A percentile compares a stretch with the other conserved stretches of the same genome.
These are phyloP conservation scores for Colius striatus DNA, from an alignment of 2,113 vertebrate species.

Conservation along the genomic window DNA sequence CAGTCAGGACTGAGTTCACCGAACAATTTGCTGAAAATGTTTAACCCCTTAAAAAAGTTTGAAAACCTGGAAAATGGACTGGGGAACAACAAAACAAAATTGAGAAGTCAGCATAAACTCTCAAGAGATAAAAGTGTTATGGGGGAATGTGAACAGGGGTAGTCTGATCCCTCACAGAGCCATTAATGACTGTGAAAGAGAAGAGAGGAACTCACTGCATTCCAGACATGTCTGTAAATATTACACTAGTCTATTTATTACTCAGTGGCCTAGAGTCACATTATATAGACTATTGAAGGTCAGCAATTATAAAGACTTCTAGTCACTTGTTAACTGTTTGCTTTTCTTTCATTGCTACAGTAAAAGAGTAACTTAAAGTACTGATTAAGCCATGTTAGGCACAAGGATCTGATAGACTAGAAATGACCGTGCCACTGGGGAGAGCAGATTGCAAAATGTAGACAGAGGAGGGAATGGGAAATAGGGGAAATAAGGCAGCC, in stretches of 20 bases:
- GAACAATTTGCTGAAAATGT: constrained; percentile 1
- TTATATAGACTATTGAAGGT: constrained; percentile 60
- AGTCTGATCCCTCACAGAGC: not conserved
- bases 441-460: constrained; percentile 43
- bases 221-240: constrained; percentile 62
- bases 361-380: constrained; percentile 73
- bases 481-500: not conserved
- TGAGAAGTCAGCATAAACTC: constrained; percentile 13
- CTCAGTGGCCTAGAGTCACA: constrained; percentile 61
- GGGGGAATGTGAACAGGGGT: not conserved
- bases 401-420: constrained; percentile 9
- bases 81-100: constrained; percentile 10
- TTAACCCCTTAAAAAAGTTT: constrained; percentile 43
- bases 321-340: constrained; percentile 76
- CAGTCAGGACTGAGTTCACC: not conserved
- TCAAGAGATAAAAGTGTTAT: constrained; percentile 46
- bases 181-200: constrained; percentile 41
- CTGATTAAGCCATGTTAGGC: constrained; percentile 61
- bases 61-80: not conserved
- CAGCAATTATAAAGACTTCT: constrained; percentile 42
- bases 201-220: constrained; percentile 38
- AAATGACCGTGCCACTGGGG: not conserved
- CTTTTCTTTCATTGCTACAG: constrained; percentile 57
- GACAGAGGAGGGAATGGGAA: not conserved
- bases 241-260: constrained; percentile 62